These are phyloP conservation scores for Chlorodrepanis virens DNA, from an alignment of 2,113 vertebrate genomes.

Conservation along the genomic window DNA sequence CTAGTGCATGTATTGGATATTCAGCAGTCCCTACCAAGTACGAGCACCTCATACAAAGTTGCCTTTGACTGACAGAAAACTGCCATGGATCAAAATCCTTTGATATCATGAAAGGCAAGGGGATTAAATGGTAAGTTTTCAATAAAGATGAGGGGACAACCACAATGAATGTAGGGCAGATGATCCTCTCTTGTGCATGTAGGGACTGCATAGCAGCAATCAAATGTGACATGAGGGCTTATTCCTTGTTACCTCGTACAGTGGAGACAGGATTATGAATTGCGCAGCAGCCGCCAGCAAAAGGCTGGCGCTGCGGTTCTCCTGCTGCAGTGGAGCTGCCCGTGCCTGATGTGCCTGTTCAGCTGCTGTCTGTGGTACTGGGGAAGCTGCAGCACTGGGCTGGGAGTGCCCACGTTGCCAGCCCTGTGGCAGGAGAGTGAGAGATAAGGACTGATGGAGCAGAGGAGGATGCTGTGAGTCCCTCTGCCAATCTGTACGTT, in stretches of 20 bases:
- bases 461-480: neutral
- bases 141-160: neutral
- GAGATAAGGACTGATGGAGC: neutral
- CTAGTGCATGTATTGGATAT: neutral
- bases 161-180: neutral
- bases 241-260: neutral
- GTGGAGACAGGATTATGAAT: neutral
- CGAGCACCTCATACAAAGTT: neutral
- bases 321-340: neutral
- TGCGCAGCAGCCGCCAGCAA: neutral
- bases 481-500: neutral
- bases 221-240: neutral
- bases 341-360: fast-evolving
- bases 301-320: neutral
- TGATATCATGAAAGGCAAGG: neutral
- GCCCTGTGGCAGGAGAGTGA: neutral
- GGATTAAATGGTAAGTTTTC: slow-evolving; percentile 11
- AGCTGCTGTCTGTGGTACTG: neutral
- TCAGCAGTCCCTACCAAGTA: neutral
- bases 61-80: neutral
- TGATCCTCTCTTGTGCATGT: neutral
- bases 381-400: neutral
- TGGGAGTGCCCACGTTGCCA: fast-evolving
- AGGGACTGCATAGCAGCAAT: neutral
- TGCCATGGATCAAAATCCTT: neutral